Evolutionary conservation across 1,140 invertebrate genomes (phyloP).

Genomic region (Sarcophaga bullata): DNA sequence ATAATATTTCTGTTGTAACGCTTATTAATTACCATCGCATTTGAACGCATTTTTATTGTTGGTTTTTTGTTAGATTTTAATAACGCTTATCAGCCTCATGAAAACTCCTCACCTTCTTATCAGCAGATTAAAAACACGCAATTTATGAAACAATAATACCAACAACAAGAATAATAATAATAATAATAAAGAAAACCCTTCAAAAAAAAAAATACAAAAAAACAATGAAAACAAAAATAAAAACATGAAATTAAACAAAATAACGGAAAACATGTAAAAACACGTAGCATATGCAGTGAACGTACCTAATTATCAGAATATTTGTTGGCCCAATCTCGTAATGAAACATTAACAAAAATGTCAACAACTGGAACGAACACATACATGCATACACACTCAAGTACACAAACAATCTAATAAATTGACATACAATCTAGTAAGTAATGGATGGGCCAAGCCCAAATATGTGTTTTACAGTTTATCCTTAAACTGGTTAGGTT

Average conservation of each 20-base stretch:
- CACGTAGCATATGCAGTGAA: not conserved
- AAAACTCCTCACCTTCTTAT: constrained; percentile 24
- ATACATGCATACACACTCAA: not conserved
- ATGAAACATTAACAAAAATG: constrained; percentile 19
- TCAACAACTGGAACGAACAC: not conserved
- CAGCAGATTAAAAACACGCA: constrained; percentile 17
- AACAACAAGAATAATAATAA: too few species aligned
- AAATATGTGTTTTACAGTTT: too few species aligned
- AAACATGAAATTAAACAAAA: not conserved
- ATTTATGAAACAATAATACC: not conserved
- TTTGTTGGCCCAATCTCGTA: constrained; percentile 17
- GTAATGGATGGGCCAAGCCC: too few species aligned
- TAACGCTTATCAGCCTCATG: not conserved
- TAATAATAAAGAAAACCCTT: not conserved
- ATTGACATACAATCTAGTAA: too few species aligned
- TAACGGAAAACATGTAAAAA: not conserved
- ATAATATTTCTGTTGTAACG: not conserved
- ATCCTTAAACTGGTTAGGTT: too few species aligned
- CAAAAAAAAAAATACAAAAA: not conserved
- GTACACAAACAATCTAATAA: too few species aligned
- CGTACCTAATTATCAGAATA: not conserved
- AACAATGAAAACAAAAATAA: too few species aligned
- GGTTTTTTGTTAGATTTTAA: not conserved
- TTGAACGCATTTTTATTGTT: not conserved
- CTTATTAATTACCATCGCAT: not conserved